Evolutionary conservation across 2,797 vertebrate species (phyloP), one percentile per base, ranked within the genome.

Genomic region (Lutjanus campechanus): DNA sequence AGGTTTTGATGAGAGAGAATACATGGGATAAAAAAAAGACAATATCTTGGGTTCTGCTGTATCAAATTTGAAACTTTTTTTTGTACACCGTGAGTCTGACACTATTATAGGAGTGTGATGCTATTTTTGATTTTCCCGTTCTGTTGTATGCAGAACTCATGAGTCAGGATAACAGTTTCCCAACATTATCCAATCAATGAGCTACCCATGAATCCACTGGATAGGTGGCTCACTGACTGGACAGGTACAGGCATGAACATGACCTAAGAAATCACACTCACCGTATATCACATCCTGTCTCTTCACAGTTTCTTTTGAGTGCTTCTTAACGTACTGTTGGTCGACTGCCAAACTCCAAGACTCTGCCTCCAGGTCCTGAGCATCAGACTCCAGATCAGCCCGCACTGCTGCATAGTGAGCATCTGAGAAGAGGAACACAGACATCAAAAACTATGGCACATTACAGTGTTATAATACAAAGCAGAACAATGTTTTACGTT

Each of bases 281-380:
- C 98, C 98, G 12, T 98, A 99, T 69, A 99, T 97, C 44, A 99
- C 97, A 78, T 99, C 98, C 88, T 99, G 98, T 73, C 97, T 96
- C 88, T 99, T 99, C 19, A 96, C 84, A 17, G 89, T 84, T 0
- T 97, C 97, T 90, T 95, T 97, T 47, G 94, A 94, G 69, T 97
- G 96, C 40, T 92, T 96, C 89, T 96, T 98, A 25, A 95, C 92
- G 19, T 96, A 97, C 1, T 91, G 70, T 3, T 95, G 94, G 17
- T 99, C 98, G 63, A 99, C 97, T 0, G 96, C 95, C 81, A 96
- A 90, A 88, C 98, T 99, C 98, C 98, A 99, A 6, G 98, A 98
- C 90, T 97, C 97, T 0, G 94, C 96, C 86, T 98, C 97, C 59
- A 99, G 96, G 77, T 98, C 97, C 76, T 96, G 97, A 47, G 96